Evolutionary conservation across 2,797 vertebrate genomes (phyloP).

Genomic region (Octomys mimax): DNA sequence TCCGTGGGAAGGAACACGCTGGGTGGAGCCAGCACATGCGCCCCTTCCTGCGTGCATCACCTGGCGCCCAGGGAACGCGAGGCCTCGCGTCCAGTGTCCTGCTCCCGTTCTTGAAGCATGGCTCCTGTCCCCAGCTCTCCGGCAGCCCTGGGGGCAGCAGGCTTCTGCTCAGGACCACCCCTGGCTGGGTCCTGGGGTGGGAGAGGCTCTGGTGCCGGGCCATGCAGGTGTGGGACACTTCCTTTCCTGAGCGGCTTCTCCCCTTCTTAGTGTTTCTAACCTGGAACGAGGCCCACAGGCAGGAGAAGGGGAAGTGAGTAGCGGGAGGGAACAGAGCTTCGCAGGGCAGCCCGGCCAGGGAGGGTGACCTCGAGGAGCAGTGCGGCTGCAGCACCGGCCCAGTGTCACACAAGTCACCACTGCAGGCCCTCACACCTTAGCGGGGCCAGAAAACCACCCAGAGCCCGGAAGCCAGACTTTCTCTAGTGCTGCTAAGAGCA

Average conservation of each 20-base stretch:
- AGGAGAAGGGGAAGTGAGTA: neutral
- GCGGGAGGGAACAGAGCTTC: neutral
- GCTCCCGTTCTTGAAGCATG: too few species aligned
- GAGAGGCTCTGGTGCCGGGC: neutral
- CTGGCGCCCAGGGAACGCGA: too few species aligned
- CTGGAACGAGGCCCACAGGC: neutral
- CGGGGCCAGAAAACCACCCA: neutral
- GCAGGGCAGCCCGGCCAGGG: neutral
- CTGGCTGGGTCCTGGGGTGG: rapidly evolving
- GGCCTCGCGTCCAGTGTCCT: neutral
- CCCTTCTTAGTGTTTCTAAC: neutral
- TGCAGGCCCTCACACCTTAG: neutral
- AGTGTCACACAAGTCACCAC: neutral
- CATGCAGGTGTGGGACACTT: neutral
- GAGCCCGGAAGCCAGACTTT: neutral
- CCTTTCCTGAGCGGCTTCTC: neutral
- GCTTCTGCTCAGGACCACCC: neutral
- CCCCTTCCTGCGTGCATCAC: too few species aligned
- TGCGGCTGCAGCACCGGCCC: neutral
- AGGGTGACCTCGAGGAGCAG: too few species aligned
- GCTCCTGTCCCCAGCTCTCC: neutral
- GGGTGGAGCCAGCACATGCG: neutral
- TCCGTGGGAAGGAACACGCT: neutral
- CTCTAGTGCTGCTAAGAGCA: neutral
- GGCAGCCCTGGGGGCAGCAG: neutral